Base-by-base conservation (phyloP, 2,797 vertebrate species). In the Loris lydekkerianus region DNA sequence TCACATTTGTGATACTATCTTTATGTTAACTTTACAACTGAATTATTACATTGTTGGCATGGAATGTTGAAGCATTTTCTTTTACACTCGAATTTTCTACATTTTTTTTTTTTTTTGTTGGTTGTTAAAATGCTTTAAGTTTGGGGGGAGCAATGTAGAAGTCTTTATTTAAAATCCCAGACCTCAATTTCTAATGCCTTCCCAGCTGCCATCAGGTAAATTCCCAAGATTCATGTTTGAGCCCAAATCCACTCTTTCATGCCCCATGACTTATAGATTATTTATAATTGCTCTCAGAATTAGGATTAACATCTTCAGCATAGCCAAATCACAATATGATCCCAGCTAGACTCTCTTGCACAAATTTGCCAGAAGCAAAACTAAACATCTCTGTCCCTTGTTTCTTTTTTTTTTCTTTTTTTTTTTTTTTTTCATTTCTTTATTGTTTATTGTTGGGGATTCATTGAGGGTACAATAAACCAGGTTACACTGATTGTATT, bases 271-370 rank as follows among this genome's bases (percentile, higher is more conserved):
- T 83, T 58, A n/a, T 65, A 10, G 61, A 58, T 93, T 91, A 95
- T 89, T 93, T 63, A 91, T 53, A 75, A 60, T 63, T 87, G 21
- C 23, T 93, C 10, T 53, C 78, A 90, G n/a, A 56, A 92, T 94
- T 67, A 77, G 87, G 34, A 27, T 4, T 31, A 31, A 89, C 27
- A 69, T 85, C 46, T 75, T 93, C 61, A 69, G n/a, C 6, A 15
- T 7, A 37, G 40, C 60, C 18, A 34, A 1, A 10, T 4, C 6
- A 0, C 20, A 49, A 91, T 80, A 29, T 34, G 2, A 93, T 89
- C 53, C 29, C 13, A 40, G 23, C 31, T 53, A 75, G 43, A 69
- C 23, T 82, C 11, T 89, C 27, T 17, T 75, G 49, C 29, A 80
- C 86, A 83, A 15, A 89, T 92, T 86, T 86, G 27, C 76, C 58